These are phyloP conservation scores for Guaruba guarouba DNA, from an alignment of 2,113 vertebrate species.

Conservation along the genomic window DNA sequence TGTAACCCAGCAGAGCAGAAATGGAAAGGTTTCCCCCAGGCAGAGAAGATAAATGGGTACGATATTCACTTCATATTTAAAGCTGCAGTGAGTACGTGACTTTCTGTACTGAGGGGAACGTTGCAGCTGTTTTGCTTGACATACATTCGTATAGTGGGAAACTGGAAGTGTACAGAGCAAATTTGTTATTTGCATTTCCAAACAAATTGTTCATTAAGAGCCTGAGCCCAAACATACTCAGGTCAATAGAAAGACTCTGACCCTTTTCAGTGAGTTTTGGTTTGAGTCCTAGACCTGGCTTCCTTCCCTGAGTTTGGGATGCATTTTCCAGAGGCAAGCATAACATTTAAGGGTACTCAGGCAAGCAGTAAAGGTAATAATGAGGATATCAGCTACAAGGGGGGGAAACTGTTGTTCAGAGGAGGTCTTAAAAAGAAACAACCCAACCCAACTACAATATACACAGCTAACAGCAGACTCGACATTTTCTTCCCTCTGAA, in stretches of 20 bases:
- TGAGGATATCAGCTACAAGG: background rate
- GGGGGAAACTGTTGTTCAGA: background rate
- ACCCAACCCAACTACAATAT: background rate
- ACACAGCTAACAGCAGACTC: background rate
- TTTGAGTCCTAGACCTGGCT: background rate
- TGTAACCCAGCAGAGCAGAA: background rate
- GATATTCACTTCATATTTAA: background rate
- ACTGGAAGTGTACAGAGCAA: background rate
- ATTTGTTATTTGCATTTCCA: background rate
- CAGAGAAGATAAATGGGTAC: background rate
- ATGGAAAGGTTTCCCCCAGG: background rate
- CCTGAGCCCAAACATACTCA: background rate
- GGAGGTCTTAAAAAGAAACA: background rate
- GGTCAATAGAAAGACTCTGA: background rate
- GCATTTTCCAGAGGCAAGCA: background rate
- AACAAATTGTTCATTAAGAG: background rate
- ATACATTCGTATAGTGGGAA: background rate
- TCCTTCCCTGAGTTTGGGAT: background rate
- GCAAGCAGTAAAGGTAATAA: background rate
- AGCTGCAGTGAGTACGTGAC: background rate
- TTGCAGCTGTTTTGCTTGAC: background rate
- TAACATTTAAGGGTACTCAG: background rate
- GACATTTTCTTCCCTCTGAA: background rate
- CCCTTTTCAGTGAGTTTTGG: background rate
- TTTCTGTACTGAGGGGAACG: background rate